Evolutionary conservation across 2,113 vertebrate genomes (phyloP), one percentile per base, ranked within the genome.

Genomic region (Albula glossodonta): DNA sequence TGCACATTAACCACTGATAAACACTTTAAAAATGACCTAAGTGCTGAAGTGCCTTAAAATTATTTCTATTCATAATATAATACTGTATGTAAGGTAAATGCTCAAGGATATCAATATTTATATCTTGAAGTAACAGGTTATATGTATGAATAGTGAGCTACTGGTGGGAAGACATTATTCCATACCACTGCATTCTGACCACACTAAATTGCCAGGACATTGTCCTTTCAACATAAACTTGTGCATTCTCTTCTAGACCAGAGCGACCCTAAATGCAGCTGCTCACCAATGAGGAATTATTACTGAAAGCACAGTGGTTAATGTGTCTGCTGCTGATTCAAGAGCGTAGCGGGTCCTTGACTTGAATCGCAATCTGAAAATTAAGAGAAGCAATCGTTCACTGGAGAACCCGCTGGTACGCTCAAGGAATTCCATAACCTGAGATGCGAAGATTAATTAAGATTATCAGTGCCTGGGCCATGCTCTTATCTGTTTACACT

Each of bases 361-460:
- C 89, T 22, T 89, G 91, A 91, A 89, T 90, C 90, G 88, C 87
- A 91, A 90, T 93, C 88, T 88, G 11, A 0, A 78, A 90, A 88
- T 91, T 89, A 93, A 15, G 48, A 31, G 79, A 84, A 82, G 48
- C 41, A 78, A 49, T 84, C 22, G 13, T 51, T 86, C 56, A 52
- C 48, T 2, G 7, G 82, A 12, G 82, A 50, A 89, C 91, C 91
- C 84, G 86, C 90, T 88, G 90, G 70, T 87, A 70, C 4, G 79
- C 90, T 87, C 82, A 91, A 90, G 87, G 92, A 92, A 87, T 91
- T 84, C 89, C 87, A 87, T 90, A 90, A 80, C 87, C 86, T 51
- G 86, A 91, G 90, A 94, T 92, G 82, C 90, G 88, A 85, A 93
- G 92, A 94, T 96, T 94, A 93, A 95, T 96, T 94, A 90, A 91